Base-by-base conservation (phyloP, 1,140 invertebrate genomes). In the Brachionus manjavacas region DNA sequence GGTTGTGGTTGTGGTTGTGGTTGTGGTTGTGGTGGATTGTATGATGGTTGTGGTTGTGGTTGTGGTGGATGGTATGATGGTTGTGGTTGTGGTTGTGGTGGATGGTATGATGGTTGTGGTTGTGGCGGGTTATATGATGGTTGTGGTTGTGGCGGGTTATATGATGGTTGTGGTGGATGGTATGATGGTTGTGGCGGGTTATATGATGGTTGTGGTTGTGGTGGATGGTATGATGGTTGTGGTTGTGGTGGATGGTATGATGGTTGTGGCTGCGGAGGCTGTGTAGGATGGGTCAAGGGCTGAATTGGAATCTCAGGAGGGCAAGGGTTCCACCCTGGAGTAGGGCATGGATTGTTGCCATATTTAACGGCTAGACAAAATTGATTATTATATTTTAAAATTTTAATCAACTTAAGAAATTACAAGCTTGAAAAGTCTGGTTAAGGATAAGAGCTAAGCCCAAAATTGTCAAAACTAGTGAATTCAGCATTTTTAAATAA, bases 351-450 rank as follows among this genome's bases (percentile, higher is more conserved):
- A 41, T 72, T 41, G 4, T 76, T 28, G n/a, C 72, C 72, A 31
- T 76, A 76, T 49, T 76, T 76, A 3, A 76, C 39, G 7, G 72
- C 72, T 76, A 39, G 31, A 39, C 16, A 72, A 41, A 39, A 41
- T 3, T 39, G 43, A 16, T 3, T 72, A 23, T 72, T 39, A 41
- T 14, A 20, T 9, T 12, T 11, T n/a, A 74, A 74, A 74, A 35
- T 1, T 43, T 28, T 20, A 46, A 11, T 74, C 46, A 41, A 20
- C 49, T 76, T 9, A 14, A 49, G 3, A 25, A 46, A 8, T 49
- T 49, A 76, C 39, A 76, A 25, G 43, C 43, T 76, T 76, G 68
- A 41, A 41, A 72, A 20, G 68, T 72, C 31, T 39, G 68, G 31
- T 72, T 43, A 2, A 72, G 20, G n/a, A 72, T 39, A 16, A 72